Evolutionary conservation across 1,140 invertebrate species (phyloP), one percentile per base, ranked within the genome.

Genomic region (Ectropis grisescens): DNA sequence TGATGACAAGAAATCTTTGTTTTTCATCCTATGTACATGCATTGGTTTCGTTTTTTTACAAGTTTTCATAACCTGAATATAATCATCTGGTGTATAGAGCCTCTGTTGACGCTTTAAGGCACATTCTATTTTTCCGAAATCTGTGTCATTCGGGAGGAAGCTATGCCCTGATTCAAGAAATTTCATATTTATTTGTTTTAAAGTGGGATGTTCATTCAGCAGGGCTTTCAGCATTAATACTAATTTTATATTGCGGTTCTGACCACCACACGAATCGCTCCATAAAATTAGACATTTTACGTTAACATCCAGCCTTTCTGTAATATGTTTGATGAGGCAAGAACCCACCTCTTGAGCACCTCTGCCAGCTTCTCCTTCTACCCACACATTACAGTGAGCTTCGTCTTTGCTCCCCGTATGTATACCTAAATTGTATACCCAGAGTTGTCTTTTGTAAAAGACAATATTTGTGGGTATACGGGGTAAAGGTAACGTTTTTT

Each of bases 191-290:
- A 71, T 70, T 22, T 26, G 48, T 35, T 57, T 31, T 5, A 59
- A 29, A 29, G 37, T 55, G 22, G 39, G 33, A 35, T 58, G 33
- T n/a, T 27, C 26, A 23, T 55, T 12, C 26, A 62, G 31, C 24
- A 56, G 22, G 24, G 43, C 25, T 43, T 61, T 64, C 14, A 69
- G 16, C 41, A 71, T 53, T 33, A 70, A 16, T 7, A 41, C 41
- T 13, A 78, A 31, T 50, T 74, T 75, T 13, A 74, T 69, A 34
- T 61, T 75, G 2, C 58, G 43, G 27, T 72, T 76, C 46, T 72
- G 67, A 2, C 60, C 66, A 5, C 62, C 71, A 32, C 62, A 72
- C 9, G 44, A 66, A 46, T 76, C 58, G 29, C 40, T 50, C 68
- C 65, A 80, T n/a, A 79, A 39, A 29, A 60, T 50, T 30, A 75